A percentile compares a stretch with the other conserved stretches of the same genome.
These are phyloP conservation scores for Emmelina monodactyla DNA, from an alignment of 2,888 invertebrate genomes.

Conservation along the genomic window DNA sequence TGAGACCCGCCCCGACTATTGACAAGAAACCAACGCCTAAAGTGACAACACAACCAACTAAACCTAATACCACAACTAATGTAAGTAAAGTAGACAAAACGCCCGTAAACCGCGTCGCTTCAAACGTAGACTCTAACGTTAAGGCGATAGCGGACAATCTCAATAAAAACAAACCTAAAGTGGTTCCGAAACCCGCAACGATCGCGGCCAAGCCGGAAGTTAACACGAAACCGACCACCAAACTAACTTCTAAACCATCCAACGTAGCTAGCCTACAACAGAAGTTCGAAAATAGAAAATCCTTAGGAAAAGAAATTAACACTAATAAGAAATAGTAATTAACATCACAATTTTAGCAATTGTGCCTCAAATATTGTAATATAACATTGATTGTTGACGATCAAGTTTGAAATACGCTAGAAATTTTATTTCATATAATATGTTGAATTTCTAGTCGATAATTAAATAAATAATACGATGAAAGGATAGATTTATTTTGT, in stretches of 20 bases:
- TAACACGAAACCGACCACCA: conserved; percentile 43
- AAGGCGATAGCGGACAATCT: conserved; percentile 53
- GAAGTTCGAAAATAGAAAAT: conserved; percentile 74
- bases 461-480: too few species aligned
- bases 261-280: conserved; percentile 81
- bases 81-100: conserved; percentile 37
- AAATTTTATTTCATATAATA: too few species aligned
- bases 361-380: too few species aligned
- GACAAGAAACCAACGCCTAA: conserved; percentile 45
- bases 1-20: conserved; percentile 38
- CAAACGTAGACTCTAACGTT: conserved; percentile 48
- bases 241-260: conserved; percentile 66
- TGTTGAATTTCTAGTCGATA: too few species aligned
- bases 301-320: conserved; percentile 45
- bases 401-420: too few species aligned
- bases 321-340: conserved; percentile 33
- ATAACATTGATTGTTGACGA: too few species aligned
- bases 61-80: conserved; percentile 34
- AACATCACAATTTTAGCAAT: background rate
- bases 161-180: conserved; percentile 56
- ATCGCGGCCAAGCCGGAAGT: conserved; percentile 36
- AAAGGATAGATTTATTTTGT: too few species aligned
- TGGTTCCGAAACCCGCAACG: conserved; percentile 46
- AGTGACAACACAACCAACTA: conserved; percentile 27
- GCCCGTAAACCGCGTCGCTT: conserved; percentile 32